Evolutionary conservation across 2,797 vertebrate genomes (phyloP).

Genomic region (Typhlichthys eigenmanni): DNA sequence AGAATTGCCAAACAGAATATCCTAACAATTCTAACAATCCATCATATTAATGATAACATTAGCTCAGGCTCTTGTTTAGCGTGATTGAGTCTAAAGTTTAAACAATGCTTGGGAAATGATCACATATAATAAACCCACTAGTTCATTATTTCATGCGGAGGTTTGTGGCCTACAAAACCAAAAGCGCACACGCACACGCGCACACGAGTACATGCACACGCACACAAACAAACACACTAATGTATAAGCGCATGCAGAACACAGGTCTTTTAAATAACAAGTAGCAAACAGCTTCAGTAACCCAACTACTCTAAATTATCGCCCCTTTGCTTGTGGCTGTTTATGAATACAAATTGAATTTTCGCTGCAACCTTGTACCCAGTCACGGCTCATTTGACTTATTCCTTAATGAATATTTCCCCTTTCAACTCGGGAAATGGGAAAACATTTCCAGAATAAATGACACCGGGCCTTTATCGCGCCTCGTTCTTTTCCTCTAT

Average conservation of each 20-base stretch:
- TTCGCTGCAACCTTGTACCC: slow-evolving; percentile 57
- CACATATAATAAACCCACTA: slow-evolving; percentile 54
- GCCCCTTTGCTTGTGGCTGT: slow-evolving; percentile 71
- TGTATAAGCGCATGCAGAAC: slow-evolving; percentile 14
- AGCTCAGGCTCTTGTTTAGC: slow-evolving; percentile 39
- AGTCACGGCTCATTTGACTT: slow-evolving; percentile 81
- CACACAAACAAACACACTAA: background rate
- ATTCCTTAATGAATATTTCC: slow-evolving; percentile 79
- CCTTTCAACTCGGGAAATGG: slow-evolving; percentile 72
- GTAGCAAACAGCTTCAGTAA: slow-evolving; percentile 59
- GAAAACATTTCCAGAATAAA: slow-evolving; percentile 72
- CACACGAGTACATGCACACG: background rate
- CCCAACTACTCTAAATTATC: slow-evolving; percentile 75
- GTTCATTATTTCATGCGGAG: slow-evolving; percentile 55
- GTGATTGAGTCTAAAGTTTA: slow-evolving; percentile 66
- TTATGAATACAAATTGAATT: slow-evolving; percentile 83
- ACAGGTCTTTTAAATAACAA: slow-evolving; percentile 68
- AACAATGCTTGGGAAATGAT: slow-evolving; percentile 61
- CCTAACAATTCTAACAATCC: slow-evolving; percentile 17
- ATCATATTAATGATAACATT: slow-evolving; percentile 57
- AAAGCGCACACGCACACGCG: slow-evolving; percentile 1
- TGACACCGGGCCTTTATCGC: slow-evolving; percentile 63
- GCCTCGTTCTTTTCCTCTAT: slow-evolving; percentile 55
- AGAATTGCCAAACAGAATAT: slow-evolving; percentile 25
- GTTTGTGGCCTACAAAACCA: slow-evolving; percentile 2